Evolutionary conservation across 2,113 vertebrate species (phyloP).

Genomic region (Phaetusa simplex): DNA sequence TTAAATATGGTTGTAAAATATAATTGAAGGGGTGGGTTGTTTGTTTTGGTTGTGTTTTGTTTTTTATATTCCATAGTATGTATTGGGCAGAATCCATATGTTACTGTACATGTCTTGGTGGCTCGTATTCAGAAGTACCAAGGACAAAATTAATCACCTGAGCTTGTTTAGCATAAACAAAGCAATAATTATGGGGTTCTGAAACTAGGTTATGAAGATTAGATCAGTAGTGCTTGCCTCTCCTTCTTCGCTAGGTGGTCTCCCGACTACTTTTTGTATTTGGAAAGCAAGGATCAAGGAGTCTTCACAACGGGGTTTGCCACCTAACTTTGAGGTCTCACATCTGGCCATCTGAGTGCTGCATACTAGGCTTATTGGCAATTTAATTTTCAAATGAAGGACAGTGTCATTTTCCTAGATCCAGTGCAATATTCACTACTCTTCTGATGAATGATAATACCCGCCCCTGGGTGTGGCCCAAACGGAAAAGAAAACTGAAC

Average conservation of each 20-base stretch:
- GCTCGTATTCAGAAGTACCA: background rate
- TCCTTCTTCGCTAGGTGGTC: background rate
- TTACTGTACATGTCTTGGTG: background rate
- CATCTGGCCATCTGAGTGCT: background rate
- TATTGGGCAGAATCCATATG: background rate
- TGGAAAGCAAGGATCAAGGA: background rate
- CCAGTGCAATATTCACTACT: background rate
- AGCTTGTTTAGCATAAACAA: background rate
- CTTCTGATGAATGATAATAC: background rate
- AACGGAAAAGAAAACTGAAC: background rate
- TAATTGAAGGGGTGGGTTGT: background rate
- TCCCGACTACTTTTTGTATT: background rate
- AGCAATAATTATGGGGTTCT: background rate
- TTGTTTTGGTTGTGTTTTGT: no score
- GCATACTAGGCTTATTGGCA: background rate
- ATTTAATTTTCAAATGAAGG: background rate
- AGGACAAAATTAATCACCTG: background rate
- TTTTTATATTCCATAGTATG: background rate
- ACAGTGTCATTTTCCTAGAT: background rate
- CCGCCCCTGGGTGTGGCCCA: background rate
- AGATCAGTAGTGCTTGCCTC: background rate
- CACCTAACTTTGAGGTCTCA: background rate
- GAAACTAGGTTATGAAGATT: background rate
- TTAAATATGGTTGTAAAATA: background rate
- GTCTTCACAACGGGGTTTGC: background rate